Percentiles rank a stretch among this genome's conserved stretches.
phyloP scores from a whole-genome alignment of 2,113 vertebrate genomes.

The Gobio gobio region DNA sequence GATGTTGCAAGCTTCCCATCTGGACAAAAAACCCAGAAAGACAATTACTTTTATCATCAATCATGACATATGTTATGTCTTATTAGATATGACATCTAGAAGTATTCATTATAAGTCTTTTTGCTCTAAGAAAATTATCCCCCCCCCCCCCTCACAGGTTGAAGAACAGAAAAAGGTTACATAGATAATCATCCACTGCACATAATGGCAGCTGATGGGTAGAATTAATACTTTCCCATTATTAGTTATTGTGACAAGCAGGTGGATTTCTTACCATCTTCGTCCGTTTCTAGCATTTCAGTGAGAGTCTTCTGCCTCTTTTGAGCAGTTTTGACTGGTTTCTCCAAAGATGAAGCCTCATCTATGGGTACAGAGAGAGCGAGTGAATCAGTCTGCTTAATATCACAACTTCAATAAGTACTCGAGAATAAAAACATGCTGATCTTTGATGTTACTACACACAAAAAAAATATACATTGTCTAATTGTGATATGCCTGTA shows the following conservation, averaged over 20 bases:
- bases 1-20: constrained; percentile 66
- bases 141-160: not conserved
- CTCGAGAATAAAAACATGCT: not conserved
- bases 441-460: constrained; percentile 10
- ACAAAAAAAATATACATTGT: not conserved
- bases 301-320: constrained; percentile 69
- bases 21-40: constrained; percentile 1
- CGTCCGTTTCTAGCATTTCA: constrained; percentile 61
- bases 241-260: not conserved
- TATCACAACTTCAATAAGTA: constrained; percentile 1
- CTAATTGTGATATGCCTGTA: constrained; percentile 11
- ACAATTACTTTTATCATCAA: not conserved
- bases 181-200: not conserved
- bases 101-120: not conserved
- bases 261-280: constrained; percentile 68
- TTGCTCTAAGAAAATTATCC: not conserved
- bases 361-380: constrained; percentile 28
- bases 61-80: not conserved
- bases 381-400: not conserved
- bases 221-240: not conserved
- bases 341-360: constrained; percentile 38
- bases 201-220: not conserved
- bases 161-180: not conserved
- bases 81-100: not conserved
- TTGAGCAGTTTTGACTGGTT: constrained; percentile 30